phyloP scores from a whole-genome alignment of 2,888 invertebrate species.

The Drosophila histrio region DNA sequence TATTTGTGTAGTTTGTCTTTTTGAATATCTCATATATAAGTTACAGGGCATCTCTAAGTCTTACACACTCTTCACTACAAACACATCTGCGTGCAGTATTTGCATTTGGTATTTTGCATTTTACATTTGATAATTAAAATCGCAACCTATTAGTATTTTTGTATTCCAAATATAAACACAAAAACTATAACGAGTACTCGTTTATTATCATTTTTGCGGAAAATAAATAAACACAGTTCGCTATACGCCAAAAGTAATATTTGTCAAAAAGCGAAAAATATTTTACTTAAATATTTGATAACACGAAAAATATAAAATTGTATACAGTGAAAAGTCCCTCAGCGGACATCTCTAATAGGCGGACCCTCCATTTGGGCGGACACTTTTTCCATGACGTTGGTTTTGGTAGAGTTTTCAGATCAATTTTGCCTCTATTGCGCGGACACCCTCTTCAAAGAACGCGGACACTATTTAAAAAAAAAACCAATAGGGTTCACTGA shows the following conservation, averaged over 20 bases:
- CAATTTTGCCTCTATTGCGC: no score
- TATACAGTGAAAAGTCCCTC: no score
- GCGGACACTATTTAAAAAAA: no score
- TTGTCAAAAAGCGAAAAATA: background rate
- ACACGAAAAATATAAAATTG: constrained; percentile 4
- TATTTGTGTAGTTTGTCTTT: no score
- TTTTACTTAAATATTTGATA: background rate
- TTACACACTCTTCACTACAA: background rate
- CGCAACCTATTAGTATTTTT: constrained; percentile 26
- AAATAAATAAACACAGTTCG: background rate
- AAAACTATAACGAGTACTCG: background rate
- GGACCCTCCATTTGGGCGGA: no score
- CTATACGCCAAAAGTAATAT: background rate
- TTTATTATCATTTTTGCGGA: background rate
- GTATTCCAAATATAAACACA: background rate
- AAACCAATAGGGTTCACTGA: no score
- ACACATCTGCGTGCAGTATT: constrained; percentile 12
- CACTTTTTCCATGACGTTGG: no score
- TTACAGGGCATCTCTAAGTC: background rate
- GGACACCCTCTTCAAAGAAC: no score
- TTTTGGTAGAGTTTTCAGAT: no score
- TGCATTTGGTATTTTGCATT: constrained; percentile 34
- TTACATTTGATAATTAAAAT: constrained; percentile 61
- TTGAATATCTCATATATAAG: background rate
- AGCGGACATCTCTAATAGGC: no score